Percentiles rank a stretch among this genome's conserved stretches.
These are phyloP conservation scores for Alethe diademata DNA, from an alignment of 2,113 vertebrate genomes.

Conservation along the genomic window DNA sequence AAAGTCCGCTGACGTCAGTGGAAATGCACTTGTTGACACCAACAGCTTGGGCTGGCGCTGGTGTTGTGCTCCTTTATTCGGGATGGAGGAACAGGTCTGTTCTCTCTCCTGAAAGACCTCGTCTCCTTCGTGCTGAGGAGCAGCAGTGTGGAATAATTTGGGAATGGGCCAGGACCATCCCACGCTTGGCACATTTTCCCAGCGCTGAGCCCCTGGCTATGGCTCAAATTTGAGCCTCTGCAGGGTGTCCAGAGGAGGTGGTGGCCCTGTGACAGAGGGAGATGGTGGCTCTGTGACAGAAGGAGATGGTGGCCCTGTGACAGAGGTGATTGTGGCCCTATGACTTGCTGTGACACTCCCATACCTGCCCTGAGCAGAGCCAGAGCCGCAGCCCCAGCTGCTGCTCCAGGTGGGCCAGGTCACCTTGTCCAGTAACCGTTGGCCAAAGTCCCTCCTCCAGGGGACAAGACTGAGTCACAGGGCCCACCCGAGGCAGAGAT, in stretches of 20 bases:
- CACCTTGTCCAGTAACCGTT: neutral
- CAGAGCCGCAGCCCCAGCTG: neutral
- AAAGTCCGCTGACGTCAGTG: neutral
- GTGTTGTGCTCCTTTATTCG: neutral
- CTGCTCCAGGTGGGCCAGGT: neutral
- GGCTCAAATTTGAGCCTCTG: neutral
- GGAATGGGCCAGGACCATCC: neutral
- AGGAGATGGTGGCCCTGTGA: neutral
- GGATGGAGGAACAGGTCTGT: neutral
- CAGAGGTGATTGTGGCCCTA: neutral
- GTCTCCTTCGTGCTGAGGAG: accelerated
- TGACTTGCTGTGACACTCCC: neutral
- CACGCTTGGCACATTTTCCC: accelerated
- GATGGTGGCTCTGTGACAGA: neutral
- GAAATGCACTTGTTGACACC: accelerated
- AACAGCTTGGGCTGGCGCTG: accelerated
- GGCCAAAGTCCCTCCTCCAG: neutral
- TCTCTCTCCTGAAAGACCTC: neutral
- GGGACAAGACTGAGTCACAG: neutral
- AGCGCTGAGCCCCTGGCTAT: neutral
- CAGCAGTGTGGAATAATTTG: neutral
- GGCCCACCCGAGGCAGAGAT: neutral
- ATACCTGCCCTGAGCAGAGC: neutral
- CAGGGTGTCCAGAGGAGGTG: neutral
- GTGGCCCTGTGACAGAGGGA: neutral